Percentiles rank a stretch among this genome's conserved stretches.
These are phyloP conservation scores for Austrofundulus limnaeus DNA, from an alignment of 2,113 vertebrate species.

Conservation along the genomic window DNA sequence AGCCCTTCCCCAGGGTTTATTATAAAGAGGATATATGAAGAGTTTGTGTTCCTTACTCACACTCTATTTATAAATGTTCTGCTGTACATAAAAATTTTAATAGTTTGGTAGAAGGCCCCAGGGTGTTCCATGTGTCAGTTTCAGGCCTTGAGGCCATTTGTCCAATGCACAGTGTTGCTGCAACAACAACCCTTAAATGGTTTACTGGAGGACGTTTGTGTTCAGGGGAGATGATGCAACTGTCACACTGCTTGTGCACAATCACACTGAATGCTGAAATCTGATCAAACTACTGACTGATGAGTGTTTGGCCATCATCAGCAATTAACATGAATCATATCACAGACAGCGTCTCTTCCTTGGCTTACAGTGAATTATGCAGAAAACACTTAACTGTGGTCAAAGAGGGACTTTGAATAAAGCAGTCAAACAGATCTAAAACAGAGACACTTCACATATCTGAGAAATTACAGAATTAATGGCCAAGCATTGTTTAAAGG, in stretches of 20 bases:
- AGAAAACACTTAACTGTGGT: neutral
- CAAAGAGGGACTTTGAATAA: too few relatives aligned
- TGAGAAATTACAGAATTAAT: too few relatives aligned
- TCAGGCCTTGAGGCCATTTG: slow-evolving; percentile 6
- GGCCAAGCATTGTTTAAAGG: too few relatives aligned
- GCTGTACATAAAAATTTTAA: neutral
- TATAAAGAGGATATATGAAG: neutral
- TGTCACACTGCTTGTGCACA: too few relatives aligned
- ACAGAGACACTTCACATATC: too few relatives aligned
- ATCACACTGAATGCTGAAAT: too few relatives aligned
- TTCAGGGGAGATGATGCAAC: neutral
- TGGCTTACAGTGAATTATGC: neutral
- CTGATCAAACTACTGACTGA: too few relatives aligned
- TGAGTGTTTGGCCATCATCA: neutral
- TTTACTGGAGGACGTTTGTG: slow-evolving; percentile 10
- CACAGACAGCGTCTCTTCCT: neutral
- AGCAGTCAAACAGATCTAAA: too few relatives aligned
- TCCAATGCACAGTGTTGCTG: neutral
- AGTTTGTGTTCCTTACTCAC: neutral
- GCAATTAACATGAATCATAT: slow-evolving; percentile 12
- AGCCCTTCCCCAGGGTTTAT: too few relatives aligned
- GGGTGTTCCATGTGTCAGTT: slow-evolving; percentile 1
- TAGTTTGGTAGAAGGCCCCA: neutral
- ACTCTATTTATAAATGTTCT: neutral
- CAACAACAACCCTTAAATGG: neutral